Percentiles rank a stretch among this genome's conserved stretches.
These are phyloP conservation scores for Euwallacea fornicatus DNA, from an alignment of 1,140 invertebrate species.

Conservation along the genomic window DNA sequence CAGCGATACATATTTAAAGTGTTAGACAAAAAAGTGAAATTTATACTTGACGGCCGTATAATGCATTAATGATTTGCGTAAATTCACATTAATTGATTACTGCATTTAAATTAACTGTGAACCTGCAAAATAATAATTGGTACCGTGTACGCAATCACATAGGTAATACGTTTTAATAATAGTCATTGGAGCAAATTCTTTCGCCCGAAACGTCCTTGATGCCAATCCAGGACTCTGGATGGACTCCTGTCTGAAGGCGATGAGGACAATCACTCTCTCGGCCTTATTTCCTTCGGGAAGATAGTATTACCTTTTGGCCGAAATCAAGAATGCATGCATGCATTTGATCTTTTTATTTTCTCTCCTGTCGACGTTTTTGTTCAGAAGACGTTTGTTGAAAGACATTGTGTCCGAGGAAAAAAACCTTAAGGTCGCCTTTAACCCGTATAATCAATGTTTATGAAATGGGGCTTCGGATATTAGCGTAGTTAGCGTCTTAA, in stretches of 20 bases:
- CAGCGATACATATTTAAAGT: conserved; percentile 6
- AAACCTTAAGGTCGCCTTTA: conserved; percentile 37
- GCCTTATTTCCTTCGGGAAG: conserved; percentile 50
- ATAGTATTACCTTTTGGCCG: conserved; percentile 46
- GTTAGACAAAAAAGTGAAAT: too few relatives aligned
- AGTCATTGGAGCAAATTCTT: conserved; percentile 8
- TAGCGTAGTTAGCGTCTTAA: conserved; percentile 52
- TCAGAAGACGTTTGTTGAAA: not conserved
- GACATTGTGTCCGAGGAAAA: conserved; percentile 5
- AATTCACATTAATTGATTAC: too few relatives aligned
- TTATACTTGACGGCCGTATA: too few relatives aligned
- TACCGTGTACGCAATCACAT: too few relatives aligned
- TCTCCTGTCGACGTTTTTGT: not conserved
- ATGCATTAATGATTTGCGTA: too few relatives aligned
- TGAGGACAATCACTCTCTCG: conserved; percentile 54
- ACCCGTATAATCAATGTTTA: conserved; percentile 53
- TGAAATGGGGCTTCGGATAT: conserved; percentile 51
- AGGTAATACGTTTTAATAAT: too few relatives aligned
- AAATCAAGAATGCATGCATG: conserved; percentile 41
- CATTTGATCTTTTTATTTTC: conserved; percentile 14
- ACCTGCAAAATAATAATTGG: too few relatives aligned
- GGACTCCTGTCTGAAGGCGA: conserved; percentile 53
- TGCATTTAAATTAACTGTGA: too few relatives aligned
- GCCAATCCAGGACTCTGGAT: conserved; percentile 48
- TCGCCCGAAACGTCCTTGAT: conserved; percentile 24